phyloP scores from a whole-genome alignment of 2,113 vertebrate genomes.

The Cyprichromis sp. region DNA sequence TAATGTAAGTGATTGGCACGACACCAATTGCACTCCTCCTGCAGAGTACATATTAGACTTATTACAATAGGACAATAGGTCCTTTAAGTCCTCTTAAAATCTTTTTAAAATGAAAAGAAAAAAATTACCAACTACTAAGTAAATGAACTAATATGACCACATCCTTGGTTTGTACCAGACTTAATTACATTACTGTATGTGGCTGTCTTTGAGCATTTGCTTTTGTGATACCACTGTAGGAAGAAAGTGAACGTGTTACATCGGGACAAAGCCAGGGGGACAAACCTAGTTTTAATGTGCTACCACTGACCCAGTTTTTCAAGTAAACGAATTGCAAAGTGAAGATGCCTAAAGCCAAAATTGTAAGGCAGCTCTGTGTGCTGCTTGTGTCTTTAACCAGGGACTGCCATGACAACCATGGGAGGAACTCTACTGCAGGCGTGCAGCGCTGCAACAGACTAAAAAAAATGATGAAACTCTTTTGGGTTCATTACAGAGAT shows the following conservation, averaged over 20 bases:
- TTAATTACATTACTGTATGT: neutral
- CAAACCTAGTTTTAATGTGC: constrained; percentile 15
- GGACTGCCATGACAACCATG: constrained; percentile 26
- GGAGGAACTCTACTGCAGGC: neutral
- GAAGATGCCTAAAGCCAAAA: constrained; percentile 48
- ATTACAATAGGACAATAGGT: neutral
- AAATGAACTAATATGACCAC: neutral
- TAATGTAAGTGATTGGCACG: neutral
- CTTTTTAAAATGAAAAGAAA: neutral
- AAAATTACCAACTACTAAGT: neutral
- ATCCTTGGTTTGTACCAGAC: neutral
- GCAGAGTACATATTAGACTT: neutral
- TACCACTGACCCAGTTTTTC: constrained; percentile 63
- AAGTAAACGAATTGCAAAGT: constrained; percentile 46
- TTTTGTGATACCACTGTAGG: neutral
- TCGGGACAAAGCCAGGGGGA: constrained; percentile 23
- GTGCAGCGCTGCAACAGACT: neutral
- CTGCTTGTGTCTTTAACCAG: constrained; percentile 14
- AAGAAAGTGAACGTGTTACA: neutral
- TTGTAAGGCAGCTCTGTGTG: constrained; percentile 26
- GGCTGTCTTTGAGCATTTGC: neutral
- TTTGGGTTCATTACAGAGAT: constrained; percentile 10
- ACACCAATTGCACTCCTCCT: neutral
- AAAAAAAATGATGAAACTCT: constrained; percentile 46
- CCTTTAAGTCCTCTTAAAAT: neutral